Base-by-base conservation (phyloP, 2,113 vertebrate species). In the Clarias gariepinus region DNA sequence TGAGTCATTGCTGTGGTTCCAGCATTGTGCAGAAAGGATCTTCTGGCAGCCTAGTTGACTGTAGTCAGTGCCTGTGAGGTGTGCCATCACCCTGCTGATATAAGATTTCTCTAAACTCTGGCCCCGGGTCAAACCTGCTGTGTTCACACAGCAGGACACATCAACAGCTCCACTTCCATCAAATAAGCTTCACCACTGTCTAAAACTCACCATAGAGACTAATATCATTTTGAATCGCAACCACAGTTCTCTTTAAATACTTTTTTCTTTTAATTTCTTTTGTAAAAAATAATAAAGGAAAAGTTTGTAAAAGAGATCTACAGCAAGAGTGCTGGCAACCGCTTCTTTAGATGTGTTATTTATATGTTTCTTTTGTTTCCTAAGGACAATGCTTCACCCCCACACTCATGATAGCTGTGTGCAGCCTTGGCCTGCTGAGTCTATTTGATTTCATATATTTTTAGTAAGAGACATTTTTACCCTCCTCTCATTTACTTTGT, bases 371-470 rank as follows among this genome's bases (percentile, higher is more conserved):
- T 82, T 68, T 55, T 52, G 41, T 81, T 87, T 92, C 92, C 92
- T 61, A 74, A 92, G 92, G 93, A 92, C 85, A 85, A 94, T 91
- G 93, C 92, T 91, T 94, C 94, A 91, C 94, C 94, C 92, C 55
- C 86, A 91, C 91, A 94, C 91, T 94, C 92, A 94, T 94, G 92
- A 91, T 92, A 93, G 90, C 88, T 94, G 92, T 93, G 91, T 94
- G 92, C 92, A 92, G 91, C 86, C 89, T 89, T 30, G 23, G 28
- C 60, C 78, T 77, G 47, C 11, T 80, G 19, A 55, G n/a, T 21
- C 52, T 53, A n/a, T 77, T 77, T 47, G 23, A 28, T 53, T 55
- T 18, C 16, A 61, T 63, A 33, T 73, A 58, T n/a, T 36, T 10
- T 60, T 60, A 73, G 78, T 30, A 74, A 30, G 68, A 82, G 57